A percentile compares a stretch with the other conserved stretches of the same genome.
Conservation (phyloP, 2,797 vertebrate species). For the Nothura maculosa region DNA sequence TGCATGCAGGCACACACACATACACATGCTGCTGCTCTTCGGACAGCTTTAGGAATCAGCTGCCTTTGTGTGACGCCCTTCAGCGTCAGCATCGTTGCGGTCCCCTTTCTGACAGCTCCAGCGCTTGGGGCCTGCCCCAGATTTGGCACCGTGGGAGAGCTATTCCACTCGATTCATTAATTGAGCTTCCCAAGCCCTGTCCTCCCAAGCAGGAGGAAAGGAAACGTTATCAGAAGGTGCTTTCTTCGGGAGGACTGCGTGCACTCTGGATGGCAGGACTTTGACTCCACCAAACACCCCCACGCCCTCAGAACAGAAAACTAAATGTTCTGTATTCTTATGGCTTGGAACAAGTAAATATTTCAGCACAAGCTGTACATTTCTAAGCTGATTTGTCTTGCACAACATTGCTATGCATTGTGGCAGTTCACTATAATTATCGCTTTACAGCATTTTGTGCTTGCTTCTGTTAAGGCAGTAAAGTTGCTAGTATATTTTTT, state of each 20-base stretch:
- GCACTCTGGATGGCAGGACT: conserved; percentile 12
- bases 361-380: conserved; percentile 49
- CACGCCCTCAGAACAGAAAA: conserved; percentile 38
- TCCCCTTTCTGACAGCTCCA: background rate
- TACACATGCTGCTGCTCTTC: background rate
- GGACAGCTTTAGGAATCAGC: background rate
- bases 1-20: background rate
- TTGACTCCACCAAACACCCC: conserved; percentile 4
- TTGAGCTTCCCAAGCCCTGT: background rate
- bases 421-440: background rate
- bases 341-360: conserved; percentile 59
- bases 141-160: background rate
- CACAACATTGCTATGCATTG: conserved; percentile 28
- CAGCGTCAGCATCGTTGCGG: rapidly evolving
- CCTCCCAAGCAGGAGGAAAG: background rate
- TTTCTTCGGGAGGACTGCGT: background rate
- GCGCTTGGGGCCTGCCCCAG: background rate
- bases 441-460: background rate
- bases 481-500: background rate
- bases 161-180: background rate
- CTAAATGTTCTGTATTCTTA: conserved; percentile 64
- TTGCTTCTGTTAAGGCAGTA: conserved; percentile 9
- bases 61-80: background rate
- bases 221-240: background rate
- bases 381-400: conserved; percentile 54